Conservation (phyloP, 2,888 invertebrate genomes). For the Azorinus chamasolen region DNA sequence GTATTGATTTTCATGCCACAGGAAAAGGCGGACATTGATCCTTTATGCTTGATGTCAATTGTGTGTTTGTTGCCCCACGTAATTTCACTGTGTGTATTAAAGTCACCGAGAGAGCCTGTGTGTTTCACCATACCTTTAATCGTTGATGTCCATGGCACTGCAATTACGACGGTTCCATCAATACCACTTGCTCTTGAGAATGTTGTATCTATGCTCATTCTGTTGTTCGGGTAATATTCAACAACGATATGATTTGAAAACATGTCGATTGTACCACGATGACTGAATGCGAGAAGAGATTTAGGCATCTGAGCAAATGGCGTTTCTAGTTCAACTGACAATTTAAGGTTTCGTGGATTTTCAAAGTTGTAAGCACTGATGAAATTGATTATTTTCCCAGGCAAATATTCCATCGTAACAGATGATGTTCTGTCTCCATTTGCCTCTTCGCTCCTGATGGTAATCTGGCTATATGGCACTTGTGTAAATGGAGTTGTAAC, state of each 20-base stretch:
- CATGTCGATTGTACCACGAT: constrained; percentile 24
- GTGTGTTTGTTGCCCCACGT: constrained; percentile 21
- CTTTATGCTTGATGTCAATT: constrained; percentile 34
- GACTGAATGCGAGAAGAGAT: constrained; percentile 20
- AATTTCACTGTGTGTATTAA: constrained; percentile 32
- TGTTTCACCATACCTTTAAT: constrained; percentile 26
- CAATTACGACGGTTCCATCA: constrained; percentile 24
- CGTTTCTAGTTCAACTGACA: constrained; percentile 35
- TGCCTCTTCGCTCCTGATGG: constrained; percentile 17
- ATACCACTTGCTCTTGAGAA: constrained; percentile 25
- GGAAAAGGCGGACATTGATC: constrained; percentile 7
- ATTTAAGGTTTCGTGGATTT: constrained; percentile 15
- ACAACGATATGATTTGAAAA: constrained; percentile 33
- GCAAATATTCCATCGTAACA: constrained; percentile 39
- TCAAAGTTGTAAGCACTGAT: constrained; percentile 14
- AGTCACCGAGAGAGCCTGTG: constrained; percentile 19
- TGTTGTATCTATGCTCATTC: constrained; percentile 21
- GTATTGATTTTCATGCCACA: constrained; percentile 19
- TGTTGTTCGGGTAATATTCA: constrained; percentile 33
- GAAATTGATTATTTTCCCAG: constrained; percentile 30
- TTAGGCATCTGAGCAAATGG: constrained; percentile 38
- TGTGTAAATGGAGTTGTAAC: constrained; percentile 32
- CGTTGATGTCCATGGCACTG: constrained; percentile 28
- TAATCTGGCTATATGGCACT: constrained; percentile 16
- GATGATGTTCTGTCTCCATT: constrained; percentile 27